Base-by-base conservation (phyloP, 2,888 invertebrate species). In the Pachymerium ferrugineum region DNA sequence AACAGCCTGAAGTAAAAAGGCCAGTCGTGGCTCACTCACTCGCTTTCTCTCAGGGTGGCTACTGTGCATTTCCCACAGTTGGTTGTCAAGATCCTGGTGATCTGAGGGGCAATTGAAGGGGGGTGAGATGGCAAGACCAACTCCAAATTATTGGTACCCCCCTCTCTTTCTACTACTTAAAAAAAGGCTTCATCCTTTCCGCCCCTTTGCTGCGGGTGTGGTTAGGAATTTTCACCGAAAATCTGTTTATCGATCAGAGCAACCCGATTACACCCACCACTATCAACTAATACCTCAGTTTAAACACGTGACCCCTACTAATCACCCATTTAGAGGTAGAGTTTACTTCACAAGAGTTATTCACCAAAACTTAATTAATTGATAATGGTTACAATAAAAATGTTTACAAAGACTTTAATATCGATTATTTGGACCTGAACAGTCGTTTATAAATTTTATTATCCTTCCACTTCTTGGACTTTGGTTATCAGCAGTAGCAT, bases 41-140 rank as follows among this genome's bases (percentile, higher is more conserved):
- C 47, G 22, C 47, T 47, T 22, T 47, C 42, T 42, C 47, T 47
- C 47, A 47, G 47, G 22, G 22, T 47, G 47, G 47, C 47, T 47
- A 47, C 47, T 47, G 47, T 47, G 47, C 47, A 47, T 47, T 47
- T 47, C 47, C 47, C 47, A 47, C 47, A 47, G 38, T 38, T 10
- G 47, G 47, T 19, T 47, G 47, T 47, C 47, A 47, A 47, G 47
- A 47, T 47, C 47, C 47, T 47, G 47, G 47, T 47, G 47, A 47
- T 47, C 47, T 12, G 14, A 47, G 47, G 47, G 47, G 47, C 47
- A 47, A 47, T 47, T 47, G 47, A 47, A 47, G 19, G 47, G 3
- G 47, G 47, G 47, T 47, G 16, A 22, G 16, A 47, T 47, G 16
- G 22, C 19, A 19, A 47, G 47, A 22, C 47, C 19, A 47, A 47